Evolutionary conservation across 2,797 vertebrate species (phyloP), one percentile per base, ranked within the genome.

Genomic region (Pipistrellus kuhlii): DNA sequence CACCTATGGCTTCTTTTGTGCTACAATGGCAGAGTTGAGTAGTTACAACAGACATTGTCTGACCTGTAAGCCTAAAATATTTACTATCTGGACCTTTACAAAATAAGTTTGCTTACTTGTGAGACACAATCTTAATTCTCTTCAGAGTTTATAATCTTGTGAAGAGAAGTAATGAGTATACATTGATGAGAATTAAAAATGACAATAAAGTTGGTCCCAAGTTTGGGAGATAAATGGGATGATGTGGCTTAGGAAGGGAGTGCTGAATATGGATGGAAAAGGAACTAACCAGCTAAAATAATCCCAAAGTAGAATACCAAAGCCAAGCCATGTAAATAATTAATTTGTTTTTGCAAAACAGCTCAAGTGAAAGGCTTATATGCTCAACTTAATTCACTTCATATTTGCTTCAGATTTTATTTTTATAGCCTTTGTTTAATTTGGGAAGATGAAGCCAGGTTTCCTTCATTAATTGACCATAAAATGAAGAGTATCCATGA

Each of bases 361-460:
- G 41, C 11, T 27, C 14, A 55, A 48, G 12, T 32, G 48, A 77
- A 66, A 53, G 25, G 62, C 23, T 13, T 62, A 44, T 15, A 27
- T 23, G 51, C 20, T 94, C 17, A 53, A 23, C n/a, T 9, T 8
- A 48, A 3, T 48, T 73, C 48, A n/a, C 27, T 71, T 62, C 59
- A 23, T 41, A 68, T 81, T 62, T 69, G 8, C 32, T 62, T 88
- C 68, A 27, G 51, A 27, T 62, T 91, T 86, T 38, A 82, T 76
- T 82, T 81, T 82, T 44, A 30, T 1, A 12, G 3, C 53, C 32
- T 35, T 77, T 64, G 32, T 38, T 38, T 44, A 53, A 80, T n/a
- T 66, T 48, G 25, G 73, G 41, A 71, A 78, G 48, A 68, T 30
- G 46, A 11, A 7, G 48, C 18, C 53, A 73, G 25, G 41, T 80